A percentile compares a stretch with the other conserved stretches of the same genome.
These are phyloP conservation scores for Argyra leucocephala DNA, from an alignment of 2,888 invertebrate species.

Conservation along the genomic window DNA sequence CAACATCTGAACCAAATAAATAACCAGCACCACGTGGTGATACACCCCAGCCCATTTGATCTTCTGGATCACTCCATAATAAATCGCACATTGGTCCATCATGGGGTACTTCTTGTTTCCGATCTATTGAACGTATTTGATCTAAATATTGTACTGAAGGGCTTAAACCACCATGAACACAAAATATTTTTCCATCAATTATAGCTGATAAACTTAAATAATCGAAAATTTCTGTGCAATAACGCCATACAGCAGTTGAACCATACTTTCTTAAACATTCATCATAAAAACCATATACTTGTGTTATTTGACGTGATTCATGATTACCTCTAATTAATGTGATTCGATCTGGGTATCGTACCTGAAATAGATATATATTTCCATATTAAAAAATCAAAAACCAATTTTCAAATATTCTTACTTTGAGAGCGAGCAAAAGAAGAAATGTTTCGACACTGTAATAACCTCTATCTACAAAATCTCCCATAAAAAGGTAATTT, in stretches of 20 bases:
- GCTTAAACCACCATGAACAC: conserved; percentile 97
- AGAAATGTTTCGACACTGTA: conserved; percentile 98
- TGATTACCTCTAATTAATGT: conserved; percentile 97
- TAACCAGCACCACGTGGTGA: conserved; percentile 96
- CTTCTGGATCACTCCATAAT: conserved; percentile 99
- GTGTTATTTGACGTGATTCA: conserved; percentile 97
- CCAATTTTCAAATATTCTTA: conserved; percentile 40
- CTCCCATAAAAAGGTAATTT: conserved; percentile 98
- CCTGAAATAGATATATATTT: conserved; percentile 46
- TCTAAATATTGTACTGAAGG: conserved; percentile 95
- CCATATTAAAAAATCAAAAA: conserved; percentile 23
- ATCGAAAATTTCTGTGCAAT: conserved; percentile 97
- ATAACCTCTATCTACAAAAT: conserved; percentile 98
- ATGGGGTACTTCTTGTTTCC: conserved; percentile 96
- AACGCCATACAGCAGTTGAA: conserved; percentile 96
- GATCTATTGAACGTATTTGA: conserved; percentile 88
- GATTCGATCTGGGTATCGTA: conserved; percentile 96
- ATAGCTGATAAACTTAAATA: conserved; percentile 94
- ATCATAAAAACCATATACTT: conserved; percentile 99
- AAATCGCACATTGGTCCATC: conserved; percentile 98
- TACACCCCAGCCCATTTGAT: conserved; percentile 56
- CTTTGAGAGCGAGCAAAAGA: conserved; percentile 89
- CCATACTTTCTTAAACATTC: conserved; percentile 98
- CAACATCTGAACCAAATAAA: conserved; percentile 91
- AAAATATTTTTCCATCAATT: conserved; percentile 97